Base-by-base conservation (phyloP, 2,113 vertebrate species). In the Pseudolaguvia tuberculata region DNA sequence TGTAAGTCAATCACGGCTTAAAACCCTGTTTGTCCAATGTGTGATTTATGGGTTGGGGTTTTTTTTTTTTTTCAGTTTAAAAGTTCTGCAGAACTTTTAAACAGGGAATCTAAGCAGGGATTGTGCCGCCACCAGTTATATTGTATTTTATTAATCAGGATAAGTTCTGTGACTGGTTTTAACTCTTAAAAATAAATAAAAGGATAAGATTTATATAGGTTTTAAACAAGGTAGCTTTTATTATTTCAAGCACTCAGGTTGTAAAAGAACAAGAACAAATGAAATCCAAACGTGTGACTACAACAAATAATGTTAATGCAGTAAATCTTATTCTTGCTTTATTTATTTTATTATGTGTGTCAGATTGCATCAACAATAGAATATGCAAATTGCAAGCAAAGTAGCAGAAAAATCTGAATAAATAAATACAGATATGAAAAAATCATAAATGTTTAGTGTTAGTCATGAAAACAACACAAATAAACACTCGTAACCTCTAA, bases 1-100 rank as follows among this genome's bases (percentile, higher is more conserved):
- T 93, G 96, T 98, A 94, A 97, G 95, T 93, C 9, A 67, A 4
- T 14, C 42, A 42, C 18, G 31, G 52, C 27, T 65, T 18, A 75
- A 62, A 9, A 23, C 5, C 11, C 4, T 50, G 29, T 47, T 55
- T 8, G 23, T 61, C 55, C n/a, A n/a, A n/a, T n/a, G n/a, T n/a
- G n/a, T n/a, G n/a, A n/a, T n/a, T n/a, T n/a, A n/a, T n/a, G n/a
- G n/a, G n/a, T n/a, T n/a, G n/a, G n/a, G n/a, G n/a, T n/a, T n/a
- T n/a, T n/a, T n/a, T n/a, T n/a, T n/a, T n/a, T n/a, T n/a, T n/a
- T n/a, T n/a, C n/a, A n/a, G n/a, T n/a, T n/a, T n/a, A n/a, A n/a
- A n/a, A n/a, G n/a, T n/a, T 59, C 62, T 39, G 70, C 39, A 62
- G 23, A 62, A 39, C 13, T n/a, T n/a, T n/a, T n/a, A n/a, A n/a